phyloP scores from a whole-genome alignment of 2,888 invertebrate species.

The Aphodius granarius region DNA sequence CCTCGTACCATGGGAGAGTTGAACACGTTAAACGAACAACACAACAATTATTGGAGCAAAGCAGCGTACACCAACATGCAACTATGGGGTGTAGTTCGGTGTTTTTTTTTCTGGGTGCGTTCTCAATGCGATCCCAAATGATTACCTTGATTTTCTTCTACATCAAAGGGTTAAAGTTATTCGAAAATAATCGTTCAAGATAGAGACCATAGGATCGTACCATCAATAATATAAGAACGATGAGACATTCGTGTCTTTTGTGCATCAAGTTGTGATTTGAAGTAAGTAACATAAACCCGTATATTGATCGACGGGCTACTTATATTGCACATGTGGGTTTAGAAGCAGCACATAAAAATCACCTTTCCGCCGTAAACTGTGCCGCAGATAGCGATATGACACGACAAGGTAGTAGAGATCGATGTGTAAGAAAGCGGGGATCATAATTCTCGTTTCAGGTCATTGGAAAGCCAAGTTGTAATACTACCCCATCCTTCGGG shows the following conservation, averaged over 20 bases:
- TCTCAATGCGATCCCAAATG: background rate
- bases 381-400: background rate
- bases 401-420: background rate
- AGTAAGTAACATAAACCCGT: background rate
- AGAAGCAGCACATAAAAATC: background rate
- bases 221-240: background rate
- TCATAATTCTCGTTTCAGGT: background rate
- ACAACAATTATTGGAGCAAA: background rate
- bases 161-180: no score
- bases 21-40: background rate
- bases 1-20: background rate
- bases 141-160: background rate
- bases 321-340: background rate
- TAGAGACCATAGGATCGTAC: no score
- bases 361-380: background rate
- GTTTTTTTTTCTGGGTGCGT: background rate
- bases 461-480: slow-evolving; percentile 25
- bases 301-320: background rate
- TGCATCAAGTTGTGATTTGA: background rate
- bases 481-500: slow-evolving; percentile 36
- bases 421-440: background rate
- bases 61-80: background rate
- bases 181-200: no score
- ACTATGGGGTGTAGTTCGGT: background rate
- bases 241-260: background rate